Evolutionary conservation across 2,888 invertebrate genomes (phyloP).

Genomic region (Tetheella fluctuosa): DNA sequence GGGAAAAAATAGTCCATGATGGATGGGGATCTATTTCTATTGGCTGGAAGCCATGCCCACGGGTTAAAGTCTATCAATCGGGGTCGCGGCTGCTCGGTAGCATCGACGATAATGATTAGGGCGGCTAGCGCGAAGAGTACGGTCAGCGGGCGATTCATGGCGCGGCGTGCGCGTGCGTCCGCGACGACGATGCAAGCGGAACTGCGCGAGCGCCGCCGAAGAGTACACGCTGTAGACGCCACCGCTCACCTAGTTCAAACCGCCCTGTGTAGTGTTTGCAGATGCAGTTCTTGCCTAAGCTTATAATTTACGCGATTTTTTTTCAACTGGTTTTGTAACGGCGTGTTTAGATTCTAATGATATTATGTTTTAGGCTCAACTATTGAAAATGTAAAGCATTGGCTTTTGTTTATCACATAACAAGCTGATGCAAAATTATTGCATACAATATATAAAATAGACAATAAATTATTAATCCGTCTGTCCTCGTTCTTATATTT

Average conservation of each 20-base stretch:
- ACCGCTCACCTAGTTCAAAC: conserved; percentile 63
- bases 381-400: no score
- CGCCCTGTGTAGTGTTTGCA: conserved; percentile 61
- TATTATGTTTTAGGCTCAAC: no score
- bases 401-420: no score
- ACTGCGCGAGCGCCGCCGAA: conserved; percentile 71
- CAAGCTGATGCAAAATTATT: no score
- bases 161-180: conserved; percentile 77
- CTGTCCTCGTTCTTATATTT: no score
- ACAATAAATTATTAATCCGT: no score
- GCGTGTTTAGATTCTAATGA: not conserved
- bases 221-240: conserved; percentile 41
- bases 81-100: conserved; percentile 68
- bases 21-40: conserved; percentile 73
- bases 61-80: conserved; percentile 78
- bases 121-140: conserved; percentile 73
- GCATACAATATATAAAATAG: no score
- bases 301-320: not conserved
- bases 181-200: conserved; percentile 76
- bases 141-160: conserved; percentile 68
- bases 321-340: conserved; percentile 8
- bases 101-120: conserved; percentile 50
- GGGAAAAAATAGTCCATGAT: conserved; percentile 83
- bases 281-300: conserved; percentile 38
- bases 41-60: conserved; percentile 77